These are phyloP conservation scores for Oncorhynchus tshawytscha DNA, from an alignment of 2,113 vertebrate genomes.

Conservation along the genomic window DNA sequence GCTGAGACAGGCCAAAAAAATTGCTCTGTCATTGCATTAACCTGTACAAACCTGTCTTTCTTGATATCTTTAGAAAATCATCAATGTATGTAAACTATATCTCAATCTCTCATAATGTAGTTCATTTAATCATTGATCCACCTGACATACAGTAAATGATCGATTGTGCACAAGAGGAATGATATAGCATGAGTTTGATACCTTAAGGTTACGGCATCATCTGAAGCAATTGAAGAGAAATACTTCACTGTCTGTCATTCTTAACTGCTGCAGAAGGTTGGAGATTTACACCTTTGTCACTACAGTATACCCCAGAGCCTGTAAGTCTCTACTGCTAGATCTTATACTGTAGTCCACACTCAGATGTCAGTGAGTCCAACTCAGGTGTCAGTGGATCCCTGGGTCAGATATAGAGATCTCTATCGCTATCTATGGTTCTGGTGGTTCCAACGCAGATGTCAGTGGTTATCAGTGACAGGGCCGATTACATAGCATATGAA, in stretches of 20 bases:
- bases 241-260: conserved; percentile 16
- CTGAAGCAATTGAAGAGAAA: conserved; percentile 27
- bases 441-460: too few relatives aligned
- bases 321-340: background rate
- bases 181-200: conserved; percentile 11
- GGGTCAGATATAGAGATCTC: too few relatives aligned
- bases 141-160: background rate
- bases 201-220: conserved; percentile 9
- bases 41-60: background rate
- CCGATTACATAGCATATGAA: too few relatives aligned
- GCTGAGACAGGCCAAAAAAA: background rate
- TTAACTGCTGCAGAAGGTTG: conserved; percentile 25
- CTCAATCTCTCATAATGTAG: background rate
- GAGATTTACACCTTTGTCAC: conserved; percentile 33
- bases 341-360: too few relatives aligned
- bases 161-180: conserved; percentile 5
- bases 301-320: background rate
- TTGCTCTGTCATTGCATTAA: background rate
- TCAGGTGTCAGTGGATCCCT: too few relatives aligned
- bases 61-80: background rate
- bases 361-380: too few relatives aligned
- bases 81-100: background rate
- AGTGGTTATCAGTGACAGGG: too few relatives aligned
- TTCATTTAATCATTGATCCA: background rate
- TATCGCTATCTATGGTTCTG: too few relatives aligned